Percentiles rank a stretch among this genome's conserved stretches.
phyloP scores from a whole-genome alignment of 2,797 vertebrate species.

The Echeneis naucrates region DNA sequence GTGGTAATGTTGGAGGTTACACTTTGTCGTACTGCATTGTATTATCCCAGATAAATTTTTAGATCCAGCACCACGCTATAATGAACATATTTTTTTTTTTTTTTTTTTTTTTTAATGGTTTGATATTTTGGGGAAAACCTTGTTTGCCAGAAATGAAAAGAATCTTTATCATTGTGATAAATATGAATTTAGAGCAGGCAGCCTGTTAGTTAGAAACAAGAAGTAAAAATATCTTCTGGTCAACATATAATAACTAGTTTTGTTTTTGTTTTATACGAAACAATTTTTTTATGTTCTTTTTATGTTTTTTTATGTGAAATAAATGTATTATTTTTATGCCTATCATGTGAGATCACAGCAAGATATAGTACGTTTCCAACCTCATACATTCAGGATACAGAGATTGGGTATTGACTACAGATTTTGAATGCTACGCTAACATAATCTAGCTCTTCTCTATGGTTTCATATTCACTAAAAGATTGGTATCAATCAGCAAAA shows the following conservation, averaged over 20 bases:
- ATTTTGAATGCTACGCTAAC: neutral
- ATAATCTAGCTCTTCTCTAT: neutral
- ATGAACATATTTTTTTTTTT: no score
- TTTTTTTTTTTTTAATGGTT: no score
- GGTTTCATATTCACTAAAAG: neutral
- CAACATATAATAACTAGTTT: no score
- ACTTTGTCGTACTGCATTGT: neutral
- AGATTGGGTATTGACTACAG: neutral
- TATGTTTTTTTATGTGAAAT: no score
- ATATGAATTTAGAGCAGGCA: neutral
- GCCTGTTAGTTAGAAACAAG: neutral
- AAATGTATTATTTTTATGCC: no score
- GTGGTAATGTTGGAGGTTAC: constrained; percentile 1
- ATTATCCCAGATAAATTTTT: neutral
- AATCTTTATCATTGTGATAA: neutral
- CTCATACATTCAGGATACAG: neutral
- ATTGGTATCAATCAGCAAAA: neutral
- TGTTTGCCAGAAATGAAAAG: neutral
- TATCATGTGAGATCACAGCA: no score
- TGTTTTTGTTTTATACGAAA: no score
- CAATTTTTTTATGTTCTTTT: no score
- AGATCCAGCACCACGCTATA: neutral
- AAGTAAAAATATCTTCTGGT: no score
- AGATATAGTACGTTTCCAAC: no score
- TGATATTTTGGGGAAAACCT: no score